phyloP scores from a whole-genome alignment of 1,140 invertebrate species.

The Achatina immaculata region DNA sequence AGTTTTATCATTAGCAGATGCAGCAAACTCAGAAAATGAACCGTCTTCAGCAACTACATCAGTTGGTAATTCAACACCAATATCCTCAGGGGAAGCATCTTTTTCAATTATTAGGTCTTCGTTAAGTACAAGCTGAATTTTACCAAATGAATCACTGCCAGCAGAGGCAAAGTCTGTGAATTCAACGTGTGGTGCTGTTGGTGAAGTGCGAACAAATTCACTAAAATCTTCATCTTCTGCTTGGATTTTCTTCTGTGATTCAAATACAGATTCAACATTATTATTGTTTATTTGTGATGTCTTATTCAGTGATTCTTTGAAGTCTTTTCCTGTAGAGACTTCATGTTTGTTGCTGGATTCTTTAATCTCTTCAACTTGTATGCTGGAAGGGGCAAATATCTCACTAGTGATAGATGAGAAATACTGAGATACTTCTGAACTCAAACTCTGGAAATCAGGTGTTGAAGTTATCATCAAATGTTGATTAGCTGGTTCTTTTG shows the following conservation, averaged over 20 bases:
- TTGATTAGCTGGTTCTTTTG: not conserved
- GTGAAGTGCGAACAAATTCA: conserved; percentile 19
- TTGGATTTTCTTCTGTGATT: not conserved
- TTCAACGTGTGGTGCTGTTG: not conserved
- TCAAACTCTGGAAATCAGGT: not conserved
- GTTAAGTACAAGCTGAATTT: not conserved
- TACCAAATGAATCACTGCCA: not conserved
- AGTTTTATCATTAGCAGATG: not conserved
- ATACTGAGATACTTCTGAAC: not conserved
- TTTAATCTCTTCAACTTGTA: not conserved
- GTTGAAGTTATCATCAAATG: not conserved
- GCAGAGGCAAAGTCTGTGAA: conserved; percentile 18
- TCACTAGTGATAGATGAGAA: not conserved
- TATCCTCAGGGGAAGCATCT: not conserved
- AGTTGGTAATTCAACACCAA: not conserved
- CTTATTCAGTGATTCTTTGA: not conserved
- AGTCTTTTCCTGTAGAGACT: not conserved
- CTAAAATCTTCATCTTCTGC: not conserved
- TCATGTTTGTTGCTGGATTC: not conserved
- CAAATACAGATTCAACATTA: not conserved
- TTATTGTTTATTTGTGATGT: not conserved
- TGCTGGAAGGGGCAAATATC: not conserved
- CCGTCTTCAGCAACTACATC: not conserved
- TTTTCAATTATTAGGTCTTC: not conserved
- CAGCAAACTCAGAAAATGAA: conserved; percentile 14